Percentiles rank a stretch among this genome's conserved stretches.
Evolutionary conservation across 1,140 invertebrate genomes (phyloP).

Genomic region (Mycetomoellerius zeteki): DNA sequence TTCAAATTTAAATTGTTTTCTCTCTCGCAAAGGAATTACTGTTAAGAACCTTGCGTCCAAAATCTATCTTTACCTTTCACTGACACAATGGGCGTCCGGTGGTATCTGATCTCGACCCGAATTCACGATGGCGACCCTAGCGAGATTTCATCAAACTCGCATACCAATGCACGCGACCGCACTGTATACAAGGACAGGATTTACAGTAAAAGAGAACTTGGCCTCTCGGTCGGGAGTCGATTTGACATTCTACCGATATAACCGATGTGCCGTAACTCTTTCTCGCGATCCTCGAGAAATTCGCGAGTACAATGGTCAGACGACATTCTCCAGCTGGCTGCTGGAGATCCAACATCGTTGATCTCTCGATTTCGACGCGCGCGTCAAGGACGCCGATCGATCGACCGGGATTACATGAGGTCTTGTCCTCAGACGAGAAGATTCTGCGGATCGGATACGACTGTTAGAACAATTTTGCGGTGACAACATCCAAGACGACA

Average conservation of each 20-base stretch:
- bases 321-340: slow-evolving; percentile 50
- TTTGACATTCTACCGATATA: slow-evolving; percentile 46
- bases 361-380: slow-evolving; percentile 40
- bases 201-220: slow-evolving; percentile 34
- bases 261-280: slow-evolving; percentile 45
- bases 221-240: slow-evolving; percentile 11
- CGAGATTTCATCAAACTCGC: slow-evolving; percentile 42
- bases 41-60: background rate
- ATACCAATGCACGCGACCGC: background rate
- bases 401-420: slow-evolving; percentile 31
- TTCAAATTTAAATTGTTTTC: background rate
- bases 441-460: slow-evolving; percentile 21
- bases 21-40: background rate
- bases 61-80: slow-evolving; percentile 53
- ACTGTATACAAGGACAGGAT: background rate
- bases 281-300: slow-evolving; percentile 46
- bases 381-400: slow-evolving; percentile 37
- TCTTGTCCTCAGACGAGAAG: slow-evolving; percentile 39
- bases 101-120: slow-evolving; percentile 46
- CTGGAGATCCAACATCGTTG: slow-evolving; percentile 41
- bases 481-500: slow-evolving; percentile 47
- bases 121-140: slow-evolving; percentile 44
- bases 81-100: slow-evolving; percentile 1
- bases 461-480: slow-evolving; percentile 23
- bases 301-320: slow-evolving; percentile 36